phyloP scores from a whole-genome alignment of 2,113 vertebrate species.

The Bucco capensis region DNA sequence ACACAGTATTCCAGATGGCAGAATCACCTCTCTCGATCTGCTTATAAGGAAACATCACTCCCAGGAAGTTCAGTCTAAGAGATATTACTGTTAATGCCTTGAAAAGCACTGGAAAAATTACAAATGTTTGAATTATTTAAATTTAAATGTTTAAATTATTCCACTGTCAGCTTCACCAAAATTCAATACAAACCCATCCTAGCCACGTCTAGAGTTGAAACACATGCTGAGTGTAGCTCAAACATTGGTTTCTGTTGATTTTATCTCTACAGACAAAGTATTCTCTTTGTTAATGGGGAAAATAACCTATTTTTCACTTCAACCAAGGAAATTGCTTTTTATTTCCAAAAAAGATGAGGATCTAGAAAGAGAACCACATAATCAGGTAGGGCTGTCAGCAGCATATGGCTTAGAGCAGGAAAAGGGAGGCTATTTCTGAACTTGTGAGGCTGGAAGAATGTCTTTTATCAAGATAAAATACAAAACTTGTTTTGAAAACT shows the following conservation, averaged over 20 bases:
- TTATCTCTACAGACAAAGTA: constrained; percentile 36
- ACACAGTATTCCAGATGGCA: no score
- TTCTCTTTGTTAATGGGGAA: constrained; percentile 55
- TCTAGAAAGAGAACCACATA: constrained; percentile 30
- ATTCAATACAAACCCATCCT: not conserved
- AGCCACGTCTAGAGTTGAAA: not conserved
- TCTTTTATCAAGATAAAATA: constrained; percentile 56
- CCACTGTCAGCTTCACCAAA: not conserved
- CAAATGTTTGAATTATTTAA: constrained; percentile 38
- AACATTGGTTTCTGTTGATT: constrained; percentile 20
- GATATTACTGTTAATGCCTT: not conserved
- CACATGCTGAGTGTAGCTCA: not conserved
- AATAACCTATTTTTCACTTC: constrained; percentile 58
- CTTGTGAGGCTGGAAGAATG: not conserved
- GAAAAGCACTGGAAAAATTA: not conserved
- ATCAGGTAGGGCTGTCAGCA: constrained; percentile 37
- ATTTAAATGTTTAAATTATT: constrained; percentile 41
- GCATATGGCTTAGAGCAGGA: constrained; percentile 32
- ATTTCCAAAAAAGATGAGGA: not conserved
- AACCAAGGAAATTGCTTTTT: constrained; percentile 39
- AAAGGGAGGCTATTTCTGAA: constrained; percentile 45
- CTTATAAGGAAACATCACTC: not conserved
- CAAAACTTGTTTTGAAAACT: constrained; percentile 58
- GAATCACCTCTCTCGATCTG: no score
- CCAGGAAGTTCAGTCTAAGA: not conserved